Conservation (phyloP, 2,113 vertebrate genomes). For the Propithecus coquereli region DNA sequence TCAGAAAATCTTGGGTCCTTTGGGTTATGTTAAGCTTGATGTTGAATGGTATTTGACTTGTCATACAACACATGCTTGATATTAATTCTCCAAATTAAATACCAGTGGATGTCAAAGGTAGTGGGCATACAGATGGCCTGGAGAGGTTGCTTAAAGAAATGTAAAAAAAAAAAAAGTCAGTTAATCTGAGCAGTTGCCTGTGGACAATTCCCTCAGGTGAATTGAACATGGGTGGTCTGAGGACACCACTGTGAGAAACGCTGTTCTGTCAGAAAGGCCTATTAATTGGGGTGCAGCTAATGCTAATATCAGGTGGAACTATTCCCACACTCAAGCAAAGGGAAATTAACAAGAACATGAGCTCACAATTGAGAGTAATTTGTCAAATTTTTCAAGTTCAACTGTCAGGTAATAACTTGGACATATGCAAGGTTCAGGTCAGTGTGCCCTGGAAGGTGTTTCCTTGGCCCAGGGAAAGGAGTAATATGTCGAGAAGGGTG, state of each 20-base stretch:
- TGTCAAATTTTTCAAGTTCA: neutral
- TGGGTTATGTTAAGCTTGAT: neutral
- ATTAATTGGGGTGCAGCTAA: neutral
- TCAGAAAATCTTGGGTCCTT: neutral
- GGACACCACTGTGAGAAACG: neutral
- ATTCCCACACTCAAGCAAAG: neutral
- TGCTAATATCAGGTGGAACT: neutral
- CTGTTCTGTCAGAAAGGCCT: neutral
- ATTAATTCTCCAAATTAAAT: neutral
- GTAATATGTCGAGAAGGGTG: neutral
- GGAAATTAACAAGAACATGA: neutral
- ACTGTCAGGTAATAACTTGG: neutral
- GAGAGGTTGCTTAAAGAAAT: neutral
- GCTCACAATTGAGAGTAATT: neutral
- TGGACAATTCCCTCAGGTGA: neutral
- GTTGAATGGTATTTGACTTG: neutral
- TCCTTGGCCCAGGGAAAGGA: neutral
- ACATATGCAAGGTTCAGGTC: accelerated
- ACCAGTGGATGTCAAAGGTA: neutral
- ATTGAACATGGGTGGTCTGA: neutral
- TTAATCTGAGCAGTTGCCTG: neutral
- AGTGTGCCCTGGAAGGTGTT: neutral
- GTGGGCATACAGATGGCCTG: neutral
- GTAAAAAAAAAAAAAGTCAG: neutral
- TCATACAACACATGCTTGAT: neutral